A percentile compares a stretch with the other conserved stretches of the same genome.
These are phyloP conservation scores for Tokudaia tokunoshimensis DNA, from an alignment of 2,797 vertebrate genomes.

Conservation along the genomic window DNA sequence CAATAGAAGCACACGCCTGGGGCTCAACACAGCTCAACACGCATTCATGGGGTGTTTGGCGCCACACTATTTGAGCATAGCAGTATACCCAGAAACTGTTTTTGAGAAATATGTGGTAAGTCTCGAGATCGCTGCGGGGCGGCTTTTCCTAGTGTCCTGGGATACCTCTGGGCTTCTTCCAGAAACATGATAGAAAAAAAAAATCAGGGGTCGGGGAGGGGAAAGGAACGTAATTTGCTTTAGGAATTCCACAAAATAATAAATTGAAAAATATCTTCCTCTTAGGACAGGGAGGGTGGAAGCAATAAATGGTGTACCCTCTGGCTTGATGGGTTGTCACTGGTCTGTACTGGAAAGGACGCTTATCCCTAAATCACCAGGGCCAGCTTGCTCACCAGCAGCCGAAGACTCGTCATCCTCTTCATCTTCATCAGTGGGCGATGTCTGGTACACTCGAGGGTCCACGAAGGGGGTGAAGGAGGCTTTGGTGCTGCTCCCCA, in stretches of 20 bases:
- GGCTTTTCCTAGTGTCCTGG: slow-evolving; percentile 72
- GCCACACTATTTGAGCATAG: slow-evolving; percentile 58
- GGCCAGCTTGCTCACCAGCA: slow-evolving; percentile 88
- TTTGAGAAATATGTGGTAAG: slow-evolving; percentile 71
- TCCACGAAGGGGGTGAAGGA: slow-evolving; percentile 98
- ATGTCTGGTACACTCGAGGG: slow-evolving; percentile 97
- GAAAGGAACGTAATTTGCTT: slow-evolving; percentile 30
- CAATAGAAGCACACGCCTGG: slow-evolving; percentile 13
- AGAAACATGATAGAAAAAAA: slow-evolving; percentile 66
- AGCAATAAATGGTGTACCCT: not conserved
- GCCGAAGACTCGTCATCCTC: slow-evolving; percentile 92
- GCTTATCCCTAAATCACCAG: not conserved
- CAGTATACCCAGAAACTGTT: slow-evolving; percentile 80
- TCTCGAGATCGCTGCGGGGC: slow-evolving; percentile 67
- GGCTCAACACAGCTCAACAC: slow-evolving; percentile 62
- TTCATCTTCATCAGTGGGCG: slow-evolving; percentile 96
- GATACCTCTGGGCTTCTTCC: slow-evolving; percentile 73
- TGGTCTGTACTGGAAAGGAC: not conserved
- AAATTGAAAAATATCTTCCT: not conserved
- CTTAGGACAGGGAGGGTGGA: not conserved
- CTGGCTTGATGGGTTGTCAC: not conserved
- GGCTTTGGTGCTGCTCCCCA: slow-evolving; percentile 95
- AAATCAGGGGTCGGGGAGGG: not conserved
- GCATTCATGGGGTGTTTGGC: slow-evolving; percentile 1
- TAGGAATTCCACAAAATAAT: slow-evolving; percentile 48